These are phyloP conservation scores for Candoia aspera DNA, from an alignment of 2,113 vertebrate genomes.

Conservation along the genomic window DNA sequence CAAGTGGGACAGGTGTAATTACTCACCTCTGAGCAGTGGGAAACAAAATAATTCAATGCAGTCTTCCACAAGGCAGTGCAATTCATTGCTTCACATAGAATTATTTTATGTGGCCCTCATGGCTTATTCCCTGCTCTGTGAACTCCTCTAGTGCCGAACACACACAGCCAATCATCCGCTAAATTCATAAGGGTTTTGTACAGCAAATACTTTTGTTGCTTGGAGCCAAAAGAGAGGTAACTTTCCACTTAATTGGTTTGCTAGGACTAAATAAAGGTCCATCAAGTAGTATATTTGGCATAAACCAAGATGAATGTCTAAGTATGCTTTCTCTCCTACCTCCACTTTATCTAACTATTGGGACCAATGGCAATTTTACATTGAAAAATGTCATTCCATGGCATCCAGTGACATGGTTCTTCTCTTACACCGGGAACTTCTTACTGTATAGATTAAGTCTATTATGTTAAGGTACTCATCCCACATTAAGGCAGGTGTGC, in stretches of 20 bases:
- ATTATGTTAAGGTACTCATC: not conserved
- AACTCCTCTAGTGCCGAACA: not conserved
- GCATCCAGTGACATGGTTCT: not conserved
- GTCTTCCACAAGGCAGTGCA: slow-evolving; percentile 35
- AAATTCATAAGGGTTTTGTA: slow-evolving; percentile 26
- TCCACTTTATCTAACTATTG: not conserved
- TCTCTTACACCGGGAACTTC: not conserved
- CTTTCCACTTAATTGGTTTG: not conserved
- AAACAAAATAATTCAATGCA: slow-evolving; percentile 56
- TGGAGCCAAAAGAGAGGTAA: slow-evolving; percentile 13
- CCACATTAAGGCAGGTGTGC: not conserved
- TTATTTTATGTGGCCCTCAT: slow-evolving; percentile 36
- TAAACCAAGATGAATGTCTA: not conserved
- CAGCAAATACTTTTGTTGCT: not conserved
- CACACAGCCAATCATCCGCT: slow-evolving; percentile 13
- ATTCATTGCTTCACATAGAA: slow-evolving; percentile 39
- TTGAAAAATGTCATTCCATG: not conserved
- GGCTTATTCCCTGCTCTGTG: slow-evolving; percentile 8
- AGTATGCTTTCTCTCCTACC: not conserved
- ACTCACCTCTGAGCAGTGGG: slow-evolving; percentile 52
- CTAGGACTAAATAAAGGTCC: not conserved
- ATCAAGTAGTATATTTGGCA: not conserved
- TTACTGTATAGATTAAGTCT: not conserved
- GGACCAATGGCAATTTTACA: not conserved
- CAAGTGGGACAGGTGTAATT: slow-evolving; percentile 63